A percentile compares a stretch with the other conserved stretches of the same genome.
Conservation (phyloP, 2,888 invertebrate genomes). For the Mystacides longicornis region DNA sequence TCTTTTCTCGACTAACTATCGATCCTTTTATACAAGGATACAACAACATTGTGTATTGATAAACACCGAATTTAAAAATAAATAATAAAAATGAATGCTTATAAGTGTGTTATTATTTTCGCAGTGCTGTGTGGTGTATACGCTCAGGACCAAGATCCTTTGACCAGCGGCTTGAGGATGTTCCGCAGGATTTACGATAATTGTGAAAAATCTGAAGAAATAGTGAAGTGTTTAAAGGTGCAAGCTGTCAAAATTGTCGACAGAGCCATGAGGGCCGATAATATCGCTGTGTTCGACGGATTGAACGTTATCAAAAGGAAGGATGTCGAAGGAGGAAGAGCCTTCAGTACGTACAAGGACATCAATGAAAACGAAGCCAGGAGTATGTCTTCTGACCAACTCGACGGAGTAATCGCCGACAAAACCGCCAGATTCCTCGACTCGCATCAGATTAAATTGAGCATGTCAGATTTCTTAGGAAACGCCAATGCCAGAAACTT, state of each 20-base stretch:
- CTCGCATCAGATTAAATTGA: conserved; percentile 51
- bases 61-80: neutral
- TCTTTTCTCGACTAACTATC: neutral
- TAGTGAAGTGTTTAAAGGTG: conserved; percentile 64
- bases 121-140: conserved; percentile 15
- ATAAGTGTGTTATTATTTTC: conserved; percentile 22
- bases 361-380: conserved; percentile 53
- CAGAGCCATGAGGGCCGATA: conserved; percentile 55
- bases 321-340: conserved; percentile 37
- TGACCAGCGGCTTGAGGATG: conserved; percentile 43
- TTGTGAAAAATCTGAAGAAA: conserved; percentile 56
- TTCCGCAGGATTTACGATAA: conserved; percentile 51
- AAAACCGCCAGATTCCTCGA: conserved; percentile 52
- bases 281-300: conserved; percentile 56
- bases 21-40: conserved; percentile 12
- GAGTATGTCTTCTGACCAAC: conserved; percentile 50
- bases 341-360: conserved; percentile 41
- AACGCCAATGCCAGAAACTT: conserved; percentile 32
- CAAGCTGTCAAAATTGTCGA: conserved; percentile 60
- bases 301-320: conserved; percentile 48
- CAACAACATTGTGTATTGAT: neutral
- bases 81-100: conserved; percentile 11
- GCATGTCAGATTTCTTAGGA: conserved; percentile 42
- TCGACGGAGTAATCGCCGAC: conserved; percentile 52
- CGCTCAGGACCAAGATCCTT: conserved; percentile 33